Evolutionary conservation across 2,113 vertebrate species (phyloP).

Genomic region (Myrmecobius fasciatus): DNA sequence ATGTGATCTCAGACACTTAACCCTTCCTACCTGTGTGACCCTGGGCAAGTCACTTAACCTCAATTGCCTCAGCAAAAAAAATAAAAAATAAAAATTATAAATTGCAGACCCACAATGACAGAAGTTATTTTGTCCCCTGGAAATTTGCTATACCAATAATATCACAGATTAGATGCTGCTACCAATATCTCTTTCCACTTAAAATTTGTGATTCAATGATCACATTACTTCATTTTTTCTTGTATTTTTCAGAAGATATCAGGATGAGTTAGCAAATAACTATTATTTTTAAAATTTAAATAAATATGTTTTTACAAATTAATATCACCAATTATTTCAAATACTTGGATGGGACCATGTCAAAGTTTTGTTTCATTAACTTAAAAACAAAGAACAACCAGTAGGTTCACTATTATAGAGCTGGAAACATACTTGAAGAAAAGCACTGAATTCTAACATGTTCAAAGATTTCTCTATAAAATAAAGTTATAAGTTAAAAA

Average conservation of each 20-base stretch:
- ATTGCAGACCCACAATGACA: not conserved
- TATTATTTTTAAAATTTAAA: not conserved
- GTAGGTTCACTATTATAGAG: no score
- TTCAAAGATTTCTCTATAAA: not conserved
- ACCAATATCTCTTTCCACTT: not conserved
- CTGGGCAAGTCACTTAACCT: no score
- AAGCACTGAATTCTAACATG: not conserved
- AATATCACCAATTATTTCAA: not conserved
- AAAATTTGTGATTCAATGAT: not conserved
- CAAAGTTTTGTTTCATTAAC: not conserved
- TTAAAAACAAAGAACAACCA: not conserved
- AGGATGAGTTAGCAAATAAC: not conserved
- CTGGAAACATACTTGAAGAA: not conserved
- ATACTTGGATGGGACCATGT: not conserved
- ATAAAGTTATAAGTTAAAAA: not conserved
- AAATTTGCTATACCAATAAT: not conserved
- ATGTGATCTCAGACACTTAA: no score
- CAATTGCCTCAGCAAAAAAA: no score
- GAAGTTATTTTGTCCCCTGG: not conserved
- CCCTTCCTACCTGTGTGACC: no score
- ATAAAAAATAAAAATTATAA: no score
- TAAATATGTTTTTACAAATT: not conserved
- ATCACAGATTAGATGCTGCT: not conserved
- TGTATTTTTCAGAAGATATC: not conserved
- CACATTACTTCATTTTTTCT: not conserved